Base-by-base conservation (phyloP, 2,888 invertebrate species). In the Netelia melanura region DNA sequence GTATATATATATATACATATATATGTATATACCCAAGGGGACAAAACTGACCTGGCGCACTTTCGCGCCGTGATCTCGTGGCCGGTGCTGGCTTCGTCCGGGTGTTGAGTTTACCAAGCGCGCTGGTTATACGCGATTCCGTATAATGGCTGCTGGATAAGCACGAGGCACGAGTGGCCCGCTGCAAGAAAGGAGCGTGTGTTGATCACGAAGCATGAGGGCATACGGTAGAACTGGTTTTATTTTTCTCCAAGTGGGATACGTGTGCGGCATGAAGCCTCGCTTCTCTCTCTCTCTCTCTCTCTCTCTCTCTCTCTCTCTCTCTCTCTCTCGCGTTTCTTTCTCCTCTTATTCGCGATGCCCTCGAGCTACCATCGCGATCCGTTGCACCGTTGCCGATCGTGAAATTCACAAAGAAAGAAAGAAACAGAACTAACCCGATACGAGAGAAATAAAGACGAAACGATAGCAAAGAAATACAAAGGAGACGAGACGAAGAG, bases 21-120 rank as follows among this genome's bases (percentile, higher is more conserved):
- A 56, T 43, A 48, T 5, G 30, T 61, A 30, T 8, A 54, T 70
- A 48, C 23, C 5, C 72, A 6, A 44, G 80, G 25, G 81, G 79
- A 44, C 84, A 86, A 86, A 87, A 87, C 88, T 88, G 88, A 88
- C 87, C 88, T 88, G 86, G 85, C 86, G 86, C 86, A 86, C 87
- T 85, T 87, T 83, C 76, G 81, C 67, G 56, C 80, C 43, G 43
- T 65, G 81, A 74, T 82, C 85, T 82, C 85, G 81, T 78, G 81
- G 81, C 83, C 81, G 48, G 74, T 61, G 86, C 75, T 83, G 5
- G 30, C 30, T 30, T 30, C 5, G 30, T 71, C 85, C 86, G 77
- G 80, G 83, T 83, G 64, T 78, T 54, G 86, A 30, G 54, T 67
- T 62, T 56, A 52, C 23, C 56, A 25, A 44, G 17, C 17, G 21